Base-by-base conservation (phyloP, 2,113 vertebrate genomes). In the Microtus pennsylvanicus region DNA sequence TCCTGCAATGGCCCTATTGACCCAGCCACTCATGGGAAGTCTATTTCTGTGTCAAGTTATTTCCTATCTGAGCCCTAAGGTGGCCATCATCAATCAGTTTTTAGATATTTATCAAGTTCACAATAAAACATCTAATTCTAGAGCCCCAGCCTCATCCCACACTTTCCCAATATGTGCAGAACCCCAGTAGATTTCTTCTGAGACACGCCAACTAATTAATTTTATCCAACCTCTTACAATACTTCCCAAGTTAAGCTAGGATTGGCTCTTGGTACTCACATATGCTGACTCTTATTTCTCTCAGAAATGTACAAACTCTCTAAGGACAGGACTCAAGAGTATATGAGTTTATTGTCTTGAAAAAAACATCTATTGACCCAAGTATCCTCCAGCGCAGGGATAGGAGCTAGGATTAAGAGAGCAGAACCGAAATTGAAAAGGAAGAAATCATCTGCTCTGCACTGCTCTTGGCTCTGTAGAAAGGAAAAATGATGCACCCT, bases 241-340 rank as follows among this genome's bases (percentile, higher is more conserved):
- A 50, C 22, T 87, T 58, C 10, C 42, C 50, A 35, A 45, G 35
- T 86, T 86, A 90, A 89, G 65, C 47, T 47, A 26, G 52, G 26
- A 1, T n/a, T 45, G 28, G 5, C 14, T 87, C 42, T 81, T 93
- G n/a, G 45, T 67, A 69, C 26, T 7, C 12, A 74, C 47, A 22
- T 50, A 21, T 28, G 17, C 45, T 50, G 10, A 96, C 13, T 89
- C 28, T 7, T 65, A 14, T 91, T 85, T 97, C 80, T 90, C 67
- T 86, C 28, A 93, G 61, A 94, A 95, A 95, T 75, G 22, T 3
- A n/a, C 72, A 28, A 69, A 50, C n/a, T 92, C 9, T 94, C 90
- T 74, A 52, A 95, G 12, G 52, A 47, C 17, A 24, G 12, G 52
- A 38, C 17, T 35, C 33, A n/a, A 13, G 4, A 22, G 35, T 74